Conservation (phyloP, 2,113 vertebrate genomes). For the Clarias batrachus region DNA sequence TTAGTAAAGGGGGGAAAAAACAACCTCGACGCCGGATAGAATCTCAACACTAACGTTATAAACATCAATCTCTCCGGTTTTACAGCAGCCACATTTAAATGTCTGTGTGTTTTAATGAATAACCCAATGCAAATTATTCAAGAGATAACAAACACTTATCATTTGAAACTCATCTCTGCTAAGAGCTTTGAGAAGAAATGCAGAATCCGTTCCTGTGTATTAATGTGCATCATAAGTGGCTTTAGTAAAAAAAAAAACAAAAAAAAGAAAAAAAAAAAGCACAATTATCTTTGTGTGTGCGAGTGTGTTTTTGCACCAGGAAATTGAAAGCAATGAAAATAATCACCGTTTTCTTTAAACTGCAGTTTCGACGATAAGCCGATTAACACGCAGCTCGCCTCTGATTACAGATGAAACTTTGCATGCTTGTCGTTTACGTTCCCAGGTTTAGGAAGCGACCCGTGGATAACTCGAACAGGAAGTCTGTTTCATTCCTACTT, state of each 20-base stretch:
- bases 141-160: background rate
- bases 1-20: background rate
- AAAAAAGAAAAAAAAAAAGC: conserved; percentile 19
- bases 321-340: conserved; percentile 38
- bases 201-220: background rate
- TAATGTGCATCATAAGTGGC: conserved; percentile 38
- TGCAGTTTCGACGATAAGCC: conserved; percentile 39
- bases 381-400: conserved; percentile 15
- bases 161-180: conserved; percentile 21
- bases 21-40: too few relatives aligned
- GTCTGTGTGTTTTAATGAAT: background rate
- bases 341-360: conserved; percentile 45
- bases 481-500: too few relatives aligned
- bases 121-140: background rate
- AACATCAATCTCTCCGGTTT: too few relatives aligned
- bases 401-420: conserved; percentile 30
- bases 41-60: background rate
- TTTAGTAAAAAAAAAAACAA: conserved; percentile 13
- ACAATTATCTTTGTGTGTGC: conserved; percentile 23
- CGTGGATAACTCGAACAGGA: too few relatives aligned
- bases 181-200: conserved; percentile 6
- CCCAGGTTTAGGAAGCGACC: background rate
- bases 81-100: background rate
- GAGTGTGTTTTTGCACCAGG: conserved; percentile 5
- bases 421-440: background rate